Percentiles rank a stretch among this genome's conserved stretches.
Conservation (phyloP, 2,113 vertebrate species). For the Phaethon lepturus region DNA sequence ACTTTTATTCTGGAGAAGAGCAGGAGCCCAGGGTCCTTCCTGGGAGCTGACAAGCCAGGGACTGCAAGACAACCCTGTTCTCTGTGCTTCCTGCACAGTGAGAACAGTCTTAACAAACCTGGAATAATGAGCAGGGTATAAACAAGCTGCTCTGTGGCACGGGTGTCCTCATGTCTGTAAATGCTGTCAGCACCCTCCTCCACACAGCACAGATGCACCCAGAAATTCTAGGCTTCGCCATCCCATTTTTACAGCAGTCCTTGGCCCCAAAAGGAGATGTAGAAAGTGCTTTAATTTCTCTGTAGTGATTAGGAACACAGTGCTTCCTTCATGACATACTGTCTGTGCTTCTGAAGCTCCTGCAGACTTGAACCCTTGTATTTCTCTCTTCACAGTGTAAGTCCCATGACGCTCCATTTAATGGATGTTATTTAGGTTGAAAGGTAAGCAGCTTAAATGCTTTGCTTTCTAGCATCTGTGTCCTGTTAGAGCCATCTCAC, state of each 20-base stretch:
- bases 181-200: not conserved
- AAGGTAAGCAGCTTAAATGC: slow-evolving; percentile 47
- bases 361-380: not conserved
- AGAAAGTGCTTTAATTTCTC: not conserved
- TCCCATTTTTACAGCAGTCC: not conserved
- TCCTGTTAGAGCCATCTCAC: slow-evolving; percentile 6
- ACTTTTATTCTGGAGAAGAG: not conserved
- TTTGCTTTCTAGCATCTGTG: slow-evolving; percentile 29
- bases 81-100: not conserved
- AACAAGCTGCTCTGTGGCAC: not conserved
- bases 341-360: not conserved
- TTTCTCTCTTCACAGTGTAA: not conserved
- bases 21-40: not conserved
- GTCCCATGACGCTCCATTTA: not conserved
- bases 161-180: not conserved
- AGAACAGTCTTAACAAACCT: not conserved
- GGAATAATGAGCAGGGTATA: not conserved
- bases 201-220: not conserved
- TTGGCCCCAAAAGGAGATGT: not conserved
- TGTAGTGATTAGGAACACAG: not conserved
- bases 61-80: not conserved
- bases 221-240: not conserved
- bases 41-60: not conserved
- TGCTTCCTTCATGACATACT: not conserved
- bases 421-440: slow-evolving; percentile 24